A percentile compares a stretch with the other conserved stretches of the same genome.
Conservation (phyloP, 2,113 vertebrate genomes). For the Eubucco bourcierii region DNA sequence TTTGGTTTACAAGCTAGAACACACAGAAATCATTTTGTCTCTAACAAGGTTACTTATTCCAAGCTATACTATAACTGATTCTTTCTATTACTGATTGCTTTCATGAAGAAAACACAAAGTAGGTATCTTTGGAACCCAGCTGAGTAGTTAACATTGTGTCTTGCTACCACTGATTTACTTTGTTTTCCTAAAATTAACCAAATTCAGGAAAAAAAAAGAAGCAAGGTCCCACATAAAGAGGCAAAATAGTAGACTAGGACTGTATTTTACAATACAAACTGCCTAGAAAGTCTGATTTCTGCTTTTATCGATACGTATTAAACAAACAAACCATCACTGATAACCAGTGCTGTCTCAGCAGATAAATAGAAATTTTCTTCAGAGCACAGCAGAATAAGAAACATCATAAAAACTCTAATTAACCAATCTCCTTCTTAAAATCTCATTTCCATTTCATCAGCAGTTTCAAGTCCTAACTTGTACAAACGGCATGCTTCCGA, state of each 20-base stretch:
- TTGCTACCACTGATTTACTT: neutral
- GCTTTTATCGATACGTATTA: neutral
- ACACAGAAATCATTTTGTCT: neutral
- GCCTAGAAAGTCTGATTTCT: neutral
- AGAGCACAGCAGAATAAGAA: too few relatives aligned
- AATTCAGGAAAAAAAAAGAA: neutral
- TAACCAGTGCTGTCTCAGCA: neutral
- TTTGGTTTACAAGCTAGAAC: neutral
- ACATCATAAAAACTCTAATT: neutral
- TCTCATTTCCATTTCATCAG: neutral
- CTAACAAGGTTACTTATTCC: neutral
- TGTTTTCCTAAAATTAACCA: neutral
- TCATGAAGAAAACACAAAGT: neutral
- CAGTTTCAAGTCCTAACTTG: neutral
- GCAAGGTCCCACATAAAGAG: neutral
- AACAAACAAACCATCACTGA: neutral
- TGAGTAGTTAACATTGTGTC: neutral
- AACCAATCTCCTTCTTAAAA: neutral
- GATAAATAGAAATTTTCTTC: neutral
- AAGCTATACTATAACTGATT: neutral
- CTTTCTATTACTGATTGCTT: neutral
- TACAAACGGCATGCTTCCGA: neutral
- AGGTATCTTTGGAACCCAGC: accelerated
- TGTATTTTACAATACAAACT: neutral
- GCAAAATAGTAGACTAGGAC: accelerated